Conservation (phyloP, 2,113 vertebrate species). For the Podiceps cristatus region DNA sequence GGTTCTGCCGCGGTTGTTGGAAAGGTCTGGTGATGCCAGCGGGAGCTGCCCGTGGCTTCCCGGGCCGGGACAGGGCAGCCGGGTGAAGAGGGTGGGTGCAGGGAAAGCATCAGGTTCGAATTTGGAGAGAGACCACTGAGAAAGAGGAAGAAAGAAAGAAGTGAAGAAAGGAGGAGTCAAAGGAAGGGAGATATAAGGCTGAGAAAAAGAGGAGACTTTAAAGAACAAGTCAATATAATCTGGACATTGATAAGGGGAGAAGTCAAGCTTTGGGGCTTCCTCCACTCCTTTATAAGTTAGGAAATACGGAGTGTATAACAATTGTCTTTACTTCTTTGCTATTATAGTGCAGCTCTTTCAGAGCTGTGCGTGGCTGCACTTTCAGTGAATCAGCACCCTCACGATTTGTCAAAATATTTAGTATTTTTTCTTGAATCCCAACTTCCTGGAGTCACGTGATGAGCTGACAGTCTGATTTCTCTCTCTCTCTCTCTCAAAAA, state of each 20-base stretch:
- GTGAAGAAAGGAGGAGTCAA: not conserved
- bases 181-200: not conserved
- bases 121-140: not conserved
- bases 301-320: not conserved
- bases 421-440: not conserved
- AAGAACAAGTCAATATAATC: not conserved
- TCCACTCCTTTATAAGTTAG: not conserved
- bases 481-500: not conserved
- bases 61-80: not conserved
- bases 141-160: not conserved
- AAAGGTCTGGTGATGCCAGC: not conserved
- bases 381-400: not conserved
- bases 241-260: not conserved
- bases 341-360: not conserved
- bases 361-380: not conserved
- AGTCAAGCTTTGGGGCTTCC: not conserved
- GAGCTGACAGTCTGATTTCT: not conserved
- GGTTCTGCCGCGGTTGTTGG: not conserved
- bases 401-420: not conserved
- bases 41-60: not conserved
- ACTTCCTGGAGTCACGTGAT: not conserved
- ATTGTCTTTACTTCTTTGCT: not conserved
- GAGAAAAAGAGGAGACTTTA: not conserved
- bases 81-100: rapidly evolving
- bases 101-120: not conserved